Evolutionary conservation across 2,888 invertebrate species (phyloP).

Genomic region (Scaptomyza caliginosa): DNA sequence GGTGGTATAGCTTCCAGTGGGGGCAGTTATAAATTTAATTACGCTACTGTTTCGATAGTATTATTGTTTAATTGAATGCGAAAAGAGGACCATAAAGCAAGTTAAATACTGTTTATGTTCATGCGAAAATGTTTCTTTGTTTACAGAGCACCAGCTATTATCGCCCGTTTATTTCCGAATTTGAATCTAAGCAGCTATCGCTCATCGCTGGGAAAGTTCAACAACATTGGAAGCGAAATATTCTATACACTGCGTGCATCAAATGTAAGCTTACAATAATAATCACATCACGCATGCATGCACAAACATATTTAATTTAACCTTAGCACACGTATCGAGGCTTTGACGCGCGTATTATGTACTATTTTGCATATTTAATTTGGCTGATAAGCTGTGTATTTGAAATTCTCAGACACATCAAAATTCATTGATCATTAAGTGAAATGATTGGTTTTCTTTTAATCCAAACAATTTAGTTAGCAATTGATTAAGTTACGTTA

Average conservation of each 20-base stretch:
- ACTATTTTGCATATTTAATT: background rate
- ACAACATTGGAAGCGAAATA: slow-evolving; percentile 80
- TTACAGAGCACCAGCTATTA: slow-evolving; percentile 81
- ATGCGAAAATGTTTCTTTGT: slow-evolving; percentile 8
- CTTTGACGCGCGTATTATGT: slow-evolving; percentile 7
- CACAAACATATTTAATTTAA: slow-evolving; percentile 22
- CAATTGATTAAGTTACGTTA: no score
- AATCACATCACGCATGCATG: slow-evolving; percentile 36
- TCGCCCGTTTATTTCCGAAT: slow-evolving; percentile 81
- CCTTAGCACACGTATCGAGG: slow-evolving; percentile 20
- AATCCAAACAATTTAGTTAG: background rate
- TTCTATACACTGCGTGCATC: slow-evolving; percentile 76
- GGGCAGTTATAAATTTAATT: slow-evolving; percentile 40
- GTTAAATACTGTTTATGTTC: slow-evolving; percentile 9
- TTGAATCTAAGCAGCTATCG: slow-evolving; percentile 81
- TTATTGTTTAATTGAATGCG: background rate
- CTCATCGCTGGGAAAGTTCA: slow-evolving; percentile 80
- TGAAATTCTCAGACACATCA: background rate
- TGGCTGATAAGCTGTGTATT: slow-evolving; percentile 33
- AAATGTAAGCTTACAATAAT: slow-evolving; percentile 63
- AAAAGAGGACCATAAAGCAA: no score
- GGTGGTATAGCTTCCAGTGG: slow-evolving; percentile 26
- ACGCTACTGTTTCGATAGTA: slow-evolving; percentile 36
- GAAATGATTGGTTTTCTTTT: background rate
- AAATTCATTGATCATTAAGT: background rate